These are phyloP conservation scores for Xiphophorus maculatus DNA, from an alignment of 2,113 vertebrate genomes.

Conservation along the genomic window DNA sequence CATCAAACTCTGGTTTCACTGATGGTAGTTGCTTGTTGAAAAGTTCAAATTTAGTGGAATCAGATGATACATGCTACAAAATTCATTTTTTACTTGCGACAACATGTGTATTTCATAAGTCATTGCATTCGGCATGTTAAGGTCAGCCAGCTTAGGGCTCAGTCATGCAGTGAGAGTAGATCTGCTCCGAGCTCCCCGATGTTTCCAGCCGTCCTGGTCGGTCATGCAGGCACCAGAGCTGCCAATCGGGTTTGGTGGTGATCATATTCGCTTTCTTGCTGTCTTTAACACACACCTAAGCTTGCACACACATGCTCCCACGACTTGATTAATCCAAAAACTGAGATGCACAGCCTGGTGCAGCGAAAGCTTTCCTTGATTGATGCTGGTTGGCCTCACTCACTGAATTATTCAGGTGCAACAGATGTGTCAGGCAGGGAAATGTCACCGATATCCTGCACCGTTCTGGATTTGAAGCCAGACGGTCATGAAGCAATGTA, in stretches of 20 bases:
- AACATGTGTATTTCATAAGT: constrained; percentile 31
- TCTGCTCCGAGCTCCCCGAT: constrained; percentile 33
- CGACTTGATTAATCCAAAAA: constrained; percentile 46
- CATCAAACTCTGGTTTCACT: neutral
- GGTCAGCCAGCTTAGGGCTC: constrained; percentile 29
- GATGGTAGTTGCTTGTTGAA: too few relatives aligned
- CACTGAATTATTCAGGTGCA: constrained; percentile 77
- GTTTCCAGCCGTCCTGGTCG: constrained; percentile 29
- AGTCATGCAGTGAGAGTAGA: constrained; percentile 42
- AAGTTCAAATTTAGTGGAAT: neutral
- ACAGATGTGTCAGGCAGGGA: constrained; percentile 69
- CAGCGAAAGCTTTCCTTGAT: constrained; percentile 54
- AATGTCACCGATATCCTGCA: constrained; percentile 72
- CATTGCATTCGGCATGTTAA: constrained; percentile 29
- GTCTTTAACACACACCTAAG: neutral
- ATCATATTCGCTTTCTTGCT: neutral
- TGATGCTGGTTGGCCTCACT: constrained; percentile 63
- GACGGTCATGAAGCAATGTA: constrained; percentile 64
- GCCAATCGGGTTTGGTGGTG: constrained; percentile 26
- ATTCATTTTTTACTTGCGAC: neutral
- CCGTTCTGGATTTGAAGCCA: constrained; percentile 57
- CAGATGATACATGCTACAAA: neutral
- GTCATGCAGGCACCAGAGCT: constrained; percentile 36
- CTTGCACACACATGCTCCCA: constrained; percentile 2
- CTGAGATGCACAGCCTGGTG: constrained; percentile 26